phyloP scores from a whole-genome alignment of 2,113 vertebrate species.

The Sander lucioperca region DNA sequence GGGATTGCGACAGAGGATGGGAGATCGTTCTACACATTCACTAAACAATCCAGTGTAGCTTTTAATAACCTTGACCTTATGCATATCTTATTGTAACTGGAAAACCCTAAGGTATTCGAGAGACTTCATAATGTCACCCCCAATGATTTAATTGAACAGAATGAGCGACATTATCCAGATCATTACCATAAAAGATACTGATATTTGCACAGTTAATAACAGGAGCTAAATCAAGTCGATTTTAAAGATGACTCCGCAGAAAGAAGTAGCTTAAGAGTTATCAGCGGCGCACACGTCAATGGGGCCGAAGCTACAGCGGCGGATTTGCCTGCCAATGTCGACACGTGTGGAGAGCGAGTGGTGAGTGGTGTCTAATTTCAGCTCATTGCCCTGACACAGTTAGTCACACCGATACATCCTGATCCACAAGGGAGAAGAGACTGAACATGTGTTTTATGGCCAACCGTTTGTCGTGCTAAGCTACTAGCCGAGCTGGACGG shows the following conservation, averaged over 20 bases:
- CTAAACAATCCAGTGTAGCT: conserved; percentile 48
- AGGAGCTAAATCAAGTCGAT: conserved; percentile 14
- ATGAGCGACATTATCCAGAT: conserved; percentile 41
- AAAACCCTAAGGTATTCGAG: conserved; percentile 52
- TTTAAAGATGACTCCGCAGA: conserved; percentile 31
- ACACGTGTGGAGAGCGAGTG: conserved; percentile 29
- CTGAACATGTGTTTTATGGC: conserved; percentile 74
- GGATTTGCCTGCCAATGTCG: conserved; percentile 24
- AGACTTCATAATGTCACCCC: conserved; percentile 55
- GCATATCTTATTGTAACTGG: conserved; percentile 41
- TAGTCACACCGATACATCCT: conserved; percentile 65
- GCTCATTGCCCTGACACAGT: conserved; percentile 58
- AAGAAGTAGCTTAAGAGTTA: conserved; percentile 14
- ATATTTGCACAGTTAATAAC: conserved; percentile 61
- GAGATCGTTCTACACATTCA: conserved; percentile 57
- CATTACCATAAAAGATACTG: conserved; percentile 51
- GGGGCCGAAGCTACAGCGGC: not conserved
- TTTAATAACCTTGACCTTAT: conserved; percentile 71
- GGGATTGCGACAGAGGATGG: conserved; percentile 20
- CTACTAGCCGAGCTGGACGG: conserved; percentile 46
- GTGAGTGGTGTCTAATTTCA: conserved; percentile 65
- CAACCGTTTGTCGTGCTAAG: conserved; percentile 73
- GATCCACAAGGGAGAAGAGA: conserved; percentile 64
- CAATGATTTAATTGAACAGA: conserved; percentile 52
- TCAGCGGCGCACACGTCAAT: not conserved